Percentiles rank a stretch among this genome's conserved stretches.
Evolutionary conservation across 2,797 vertebrate genomes (phyloP).

Genomic region (Eospalax fontanierii): DNA sequence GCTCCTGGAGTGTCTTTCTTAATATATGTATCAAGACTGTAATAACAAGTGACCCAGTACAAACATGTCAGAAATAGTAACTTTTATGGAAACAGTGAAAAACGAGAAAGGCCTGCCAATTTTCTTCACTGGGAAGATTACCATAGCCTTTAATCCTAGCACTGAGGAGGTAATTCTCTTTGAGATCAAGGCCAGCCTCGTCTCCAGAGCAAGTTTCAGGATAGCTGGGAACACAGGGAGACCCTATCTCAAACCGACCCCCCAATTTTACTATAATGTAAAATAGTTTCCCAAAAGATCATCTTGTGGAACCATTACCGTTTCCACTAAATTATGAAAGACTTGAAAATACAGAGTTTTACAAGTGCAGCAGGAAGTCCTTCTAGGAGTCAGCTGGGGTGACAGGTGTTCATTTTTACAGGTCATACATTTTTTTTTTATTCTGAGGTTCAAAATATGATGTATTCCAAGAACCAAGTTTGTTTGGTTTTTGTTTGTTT

Average conservation of each 20-base stretch:
- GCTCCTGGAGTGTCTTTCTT: not conserved
- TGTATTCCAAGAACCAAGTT: too few species aligned
- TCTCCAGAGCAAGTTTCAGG: too few species aligned
- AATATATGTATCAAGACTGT: not conserved
- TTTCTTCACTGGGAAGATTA: not conserved
- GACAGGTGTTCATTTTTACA: not conserved
- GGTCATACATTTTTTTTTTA: not conserved
- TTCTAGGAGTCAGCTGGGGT: not conserved
- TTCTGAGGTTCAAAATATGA: too few species aligned
- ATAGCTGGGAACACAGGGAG: too few species aligned
- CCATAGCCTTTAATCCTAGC: too few species aligned
- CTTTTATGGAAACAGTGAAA: not conserved
- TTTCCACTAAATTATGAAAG: not conserved
- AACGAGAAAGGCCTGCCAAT: not conserved
- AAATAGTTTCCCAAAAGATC: not conserved
- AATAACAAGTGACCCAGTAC: not conserved
- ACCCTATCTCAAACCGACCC: too few species aligned
- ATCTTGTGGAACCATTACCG: not conserved
- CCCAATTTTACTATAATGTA: not conserved
- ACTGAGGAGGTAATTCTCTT: too few species aligned
- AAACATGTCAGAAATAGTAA: not conserved
- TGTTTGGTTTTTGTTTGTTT: too few species aligned
- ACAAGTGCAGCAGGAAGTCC: not conserved
- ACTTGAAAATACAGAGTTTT: not conserved
- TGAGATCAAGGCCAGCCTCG: too few species aligned